Conservation (phyloP, 1,140 invertebrate species). For the Sesamia nonagrioides region DNA sequence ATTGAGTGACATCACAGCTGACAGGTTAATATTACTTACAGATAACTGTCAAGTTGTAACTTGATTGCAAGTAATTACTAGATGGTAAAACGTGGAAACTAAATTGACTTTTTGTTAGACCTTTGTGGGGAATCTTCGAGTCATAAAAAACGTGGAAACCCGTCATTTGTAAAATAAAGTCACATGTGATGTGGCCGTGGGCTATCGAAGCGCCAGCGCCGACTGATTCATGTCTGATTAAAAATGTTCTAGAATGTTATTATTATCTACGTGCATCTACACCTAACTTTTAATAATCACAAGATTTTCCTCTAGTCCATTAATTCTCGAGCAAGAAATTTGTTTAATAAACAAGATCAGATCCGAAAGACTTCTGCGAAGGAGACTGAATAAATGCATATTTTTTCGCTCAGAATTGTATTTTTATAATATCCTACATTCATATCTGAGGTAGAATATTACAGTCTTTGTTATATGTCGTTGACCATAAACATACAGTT, state of each 20-base stretch:
- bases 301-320: slow-evolving; percentile 50
- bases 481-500: slow-evolving; percentile 49
- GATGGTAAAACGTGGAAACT: background rate
- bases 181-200: background rate
- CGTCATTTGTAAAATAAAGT: slow-evolving; percentile 22
- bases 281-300: slow-evolving; percentile 27
- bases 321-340: slow-evolving; percentile 43
- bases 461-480: slow-evolving; percentile 49
- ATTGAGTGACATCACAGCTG: slow-evolving; percentile 18
- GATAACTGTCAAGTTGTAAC: slow-evolving; percentile 10
- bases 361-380: slow-evolving; percentile 14
- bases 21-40: slow-evolving; percentile 23
- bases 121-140: background rate
- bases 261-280: slow-evolving; percentile 12
- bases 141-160: background rate
- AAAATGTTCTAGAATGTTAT: slow-evolving; percentile 27
- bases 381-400: background rate
- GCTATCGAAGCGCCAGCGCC: background rate
- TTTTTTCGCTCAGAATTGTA: background rate
- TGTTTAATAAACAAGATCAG: slow-evolving; percentile 43
- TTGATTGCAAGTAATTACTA: background rate
- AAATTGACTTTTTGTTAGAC: background rate
- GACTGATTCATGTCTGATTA: slow-evolving; percentile 22
- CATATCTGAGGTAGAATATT: slow-evolving; percentile 7
- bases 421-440: background rate